Conservation (phyloP, 92 coral and sea anemone species). For the Porites evermanni region DNA sequence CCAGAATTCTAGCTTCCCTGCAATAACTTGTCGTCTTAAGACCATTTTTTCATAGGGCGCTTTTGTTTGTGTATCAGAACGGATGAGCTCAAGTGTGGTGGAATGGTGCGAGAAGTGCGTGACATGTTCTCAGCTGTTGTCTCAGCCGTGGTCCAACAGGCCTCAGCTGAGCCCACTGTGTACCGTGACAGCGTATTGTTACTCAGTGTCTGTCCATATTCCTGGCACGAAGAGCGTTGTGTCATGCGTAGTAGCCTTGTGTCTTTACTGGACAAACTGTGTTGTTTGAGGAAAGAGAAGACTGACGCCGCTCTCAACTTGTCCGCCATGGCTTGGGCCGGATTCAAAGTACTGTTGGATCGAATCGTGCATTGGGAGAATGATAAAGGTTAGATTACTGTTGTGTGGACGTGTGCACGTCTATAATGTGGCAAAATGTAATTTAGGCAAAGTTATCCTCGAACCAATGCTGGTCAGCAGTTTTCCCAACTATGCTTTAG, state of each 20-base stretch:
- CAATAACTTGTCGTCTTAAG: not conserved
- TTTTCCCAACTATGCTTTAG: no score
- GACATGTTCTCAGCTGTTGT: conserved; percentile 88
- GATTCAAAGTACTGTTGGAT: conserved; percentile 83
- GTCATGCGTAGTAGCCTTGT: conserved; percentile 92
- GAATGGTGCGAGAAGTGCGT: conserved; percentile 87
- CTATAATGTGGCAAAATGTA: no score
- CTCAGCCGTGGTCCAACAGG: conserved; percentile 81
- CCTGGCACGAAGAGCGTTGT: conserved; percentile 91
- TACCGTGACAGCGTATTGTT: conserved; percentile 83
- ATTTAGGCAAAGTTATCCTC: no score
- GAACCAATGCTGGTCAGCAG: no score
- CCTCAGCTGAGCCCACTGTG: conserved; percentile 66
- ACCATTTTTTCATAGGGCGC: not conserved
- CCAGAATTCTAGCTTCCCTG: not conserved
- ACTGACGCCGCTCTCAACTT: conserved; percentile 58
- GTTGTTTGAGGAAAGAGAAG: conserved; percentile 69
- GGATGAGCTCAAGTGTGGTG: conserved; percentile 95
- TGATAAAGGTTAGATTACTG: conserved; percentile 76
- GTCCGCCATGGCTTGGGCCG: conserved; percentile 93
- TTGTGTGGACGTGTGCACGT: not conserved
- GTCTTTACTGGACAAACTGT: conserved; percentile 83
- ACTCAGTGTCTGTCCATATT: conserved; percentile 87
- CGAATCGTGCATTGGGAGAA: conserved; percentile 96
- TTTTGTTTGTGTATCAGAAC: conserved; percentile 44